Evolutionary conservation across 1,140 invertebrate genomes (phyloP), one percentile per base, ranked within the genome.

Genomic region (Drosophila lowei): DNA sequence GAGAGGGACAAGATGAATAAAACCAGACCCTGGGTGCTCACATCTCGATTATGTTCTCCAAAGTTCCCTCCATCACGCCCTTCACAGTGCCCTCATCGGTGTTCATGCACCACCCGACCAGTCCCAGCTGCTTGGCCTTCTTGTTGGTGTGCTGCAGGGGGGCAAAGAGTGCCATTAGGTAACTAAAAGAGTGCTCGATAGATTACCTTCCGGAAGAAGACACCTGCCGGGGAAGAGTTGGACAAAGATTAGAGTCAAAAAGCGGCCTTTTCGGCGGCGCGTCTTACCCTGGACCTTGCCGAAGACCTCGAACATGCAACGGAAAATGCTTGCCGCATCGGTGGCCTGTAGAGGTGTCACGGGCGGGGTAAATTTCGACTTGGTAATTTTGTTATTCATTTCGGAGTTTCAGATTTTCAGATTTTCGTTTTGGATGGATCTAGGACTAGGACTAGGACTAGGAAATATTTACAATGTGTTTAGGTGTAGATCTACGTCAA

Each of bases 61-160:
- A 44, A 9, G 65, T 49, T 8, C 83, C 81, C n/a, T 86, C 81
- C 1, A 86, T 18, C 30, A 78, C 50, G 1, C 81, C 81, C 47
- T 78, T 72, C 0, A 86, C 81, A 1, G 81, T 81, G 55, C 81
- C 81, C 0, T 49, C 46, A 8, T 42, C 41, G 2, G 83, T 88
- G 46, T 88, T 81, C 73, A 76, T 81, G 65, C 83, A 88, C 78
- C 81, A 86, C 38, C 81, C 81, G 15, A 60, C 50, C 0, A 86
- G 38, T 1, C 71, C 83, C 28, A 86, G 16, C 18, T 59, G 23
- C 8, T 68, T 68, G 15, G 81, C 83, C 52, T 86, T 74, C 1
- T 49, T 61, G 34, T 68, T 59, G 5, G 81, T 83, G 44, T 88
- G 66, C 74, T 86, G 16, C 0, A 15, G 0, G 16, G 16, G 2